Evolutionary conservation across 2,797 vertebrate genomes (phyloP), one percentile per base, ranked within the genome.

Genomic region (Pelochelys cantorii): DNA sequence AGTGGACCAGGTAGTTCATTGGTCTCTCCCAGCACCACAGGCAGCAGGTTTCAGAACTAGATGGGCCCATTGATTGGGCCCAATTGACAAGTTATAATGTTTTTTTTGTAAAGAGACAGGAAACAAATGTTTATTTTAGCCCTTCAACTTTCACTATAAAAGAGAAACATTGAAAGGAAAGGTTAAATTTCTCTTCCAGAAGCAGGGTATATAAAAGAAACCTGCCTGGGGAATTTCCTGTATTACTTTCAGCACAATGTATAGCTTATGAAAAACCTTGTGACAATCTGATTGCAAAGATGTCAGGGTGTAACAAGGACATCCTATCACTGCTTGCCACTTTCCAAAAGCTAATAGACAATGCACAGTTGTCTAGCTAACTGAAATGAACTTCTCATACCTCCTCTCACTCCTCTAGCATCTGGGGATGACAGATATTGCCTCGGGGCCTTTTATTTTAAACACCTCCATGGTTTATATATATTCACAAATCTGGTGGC

Each of bases 361-460:
- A 82, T n/a, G n/a, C 90, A 83, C 68, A 71, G n/a, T 37, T 71
- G n/a, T 37, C 42, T 34, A 65, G 79, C 81, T 81, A 85, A 80
- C 37, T 83, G 88, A 89, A 83, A 3, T 86, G 80, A 96, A 87
- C 88, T 86, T 87, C 90, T 94, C 89, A 48, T 93, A 79, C 65
- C 88, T 59, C n/a, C 27, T 27, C 42, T 88, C 78, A 57, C 68
- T 96, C 92, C 89, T 85, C 79, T 89, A 79, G 91, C 91, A 90
- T 95, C 86, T 92, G 82, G 87, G 95, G 95, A 94, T 95, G 97
- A 96, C 92, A 95, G 96, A 94, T 96, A 85, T 96, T 97, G 97
- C 94, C 93, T 96, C 59, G 0, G 89, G 95, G 93, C 92, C 85
- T 94, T 88, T 96, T 97, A 95, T 96, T 96, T 96, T 96, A 96